Percentiles rank a stretch among this genome's conserved stretches.
phyloP scores from a whole-genome alignment of 23 tunicate genomes.

The Diplosoma virens region DNA sequence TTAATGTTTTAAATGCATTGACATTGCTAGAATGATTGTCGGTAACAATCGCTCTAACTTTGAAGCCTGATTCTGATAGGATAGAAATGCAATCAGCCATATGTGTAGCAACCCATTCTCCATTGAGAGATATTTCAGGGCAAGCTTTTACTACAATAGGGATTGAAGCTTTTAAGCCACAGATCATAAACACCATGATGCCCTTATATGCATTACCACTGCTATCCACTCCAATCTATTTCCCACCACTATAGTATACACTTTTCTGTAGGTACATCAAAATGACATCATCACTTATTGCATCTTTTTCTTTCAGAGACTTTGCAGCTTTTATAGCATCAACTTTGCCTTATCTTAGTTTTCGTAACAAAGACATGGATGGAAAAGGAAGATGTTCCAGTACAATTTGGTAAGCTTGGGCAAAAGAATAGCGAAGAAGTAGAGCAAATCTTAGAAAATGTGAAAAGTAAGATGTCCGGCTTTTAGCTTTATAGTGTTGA shows the following conservation, averaged over 20 bases:
- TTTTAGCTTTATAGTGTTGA: background rate
- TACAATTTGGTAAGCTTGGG: constrained; percentile 6
- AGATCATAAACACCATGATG: background rate
- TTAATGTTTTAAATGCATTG: background rate
- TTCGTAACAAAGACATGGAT: background rate
- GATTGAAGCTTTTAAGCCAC: background rate
- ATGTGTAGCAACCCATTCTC: background rate
- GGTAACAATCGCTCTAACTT: background rate
- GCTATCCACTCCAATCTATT: background rate
- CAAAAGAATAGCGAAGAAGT: constrained; percentile 1
- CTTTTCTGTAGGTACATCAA: constrained; percentile 4
- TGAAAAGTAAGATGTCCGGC: background rate
- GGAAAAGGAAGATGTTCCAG: background rate
- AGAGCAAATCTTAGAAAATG: background rate
- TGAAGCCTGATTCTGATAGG: background rate
- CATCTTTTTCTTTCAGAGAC: background rate
- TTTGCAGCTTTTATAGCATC: constrained; percentile 2
- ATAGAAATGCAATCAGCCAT: background rate
- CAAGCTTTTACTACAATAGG: background rate
- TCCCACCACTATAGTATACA: background rate
- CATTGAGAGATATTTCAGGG: background rate
- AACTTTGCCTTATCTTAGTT: background rate
- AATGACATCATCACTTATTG: background rate
- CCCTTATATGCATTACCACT: constrained; percentile 1
- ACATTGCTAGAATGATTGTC: constrained; percentile 4